Base-by-base conservation (phyloP, 2,797 vertebrate species). In the Balearica regulorum region DNA sequence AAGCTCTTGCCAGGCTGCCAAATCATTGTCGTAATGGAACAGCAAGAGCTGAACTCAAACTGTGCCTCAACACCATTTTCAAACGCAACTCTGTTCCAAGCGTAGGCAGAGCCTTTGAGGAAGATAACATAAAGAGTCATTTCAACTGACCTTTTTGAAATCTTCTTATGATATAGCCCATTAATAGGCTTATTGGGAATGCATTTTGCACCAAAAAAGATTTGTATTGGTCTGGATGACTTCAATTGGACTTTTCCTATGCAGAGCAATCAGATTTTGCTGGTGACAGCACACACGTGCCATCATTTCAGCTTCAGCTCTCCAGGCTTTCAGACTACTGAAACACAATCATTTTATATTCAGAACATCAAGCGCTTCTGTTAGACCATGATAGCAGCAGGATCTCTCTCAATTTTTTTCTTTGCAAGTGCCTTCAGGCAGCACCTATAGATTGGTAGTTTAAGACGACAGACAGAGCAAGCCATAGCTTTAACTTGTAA, bases 401-500 rank as follows among this genome's bases (percentile, higher is more conserved):
- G 94, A 24, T 95, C 94, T 72, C 95, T 92, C 87, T 83, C 7
- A 9, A 54, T 48, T 95, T 92, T 72, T 87, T 84, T 37, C 49
- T 73, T 35, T 69, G n/a, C 76, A 95, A 73, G 91, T 76, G 71
- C 93, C 96, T 60, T 44, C 72, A 46, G 86, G 94, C 81, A 31
- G 78, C 82, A 85, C 87, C 96, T 87, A 94, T n/a, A 79, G 91
- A 94, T 86, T 44, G 58, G 77, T 58, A 94, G 80, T 60, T 93
- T 61, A 88, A 61, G 41, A 61, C 84, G 64, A 95, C 83, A 97
- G 91, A 91, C 79, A 41, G 41, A 65, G 93, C 79, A 95, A 97
- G 96, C 94, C 93, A 35, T 1, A 48, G 97, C 90, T 98, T 98
- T 97, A 95, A 87, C 95, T 96, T 96, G 96, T 96, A 97, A 98